Conservation (phyloP, 2,888 invertebrate genomes). For the Caradrina kadenii region DNA sequence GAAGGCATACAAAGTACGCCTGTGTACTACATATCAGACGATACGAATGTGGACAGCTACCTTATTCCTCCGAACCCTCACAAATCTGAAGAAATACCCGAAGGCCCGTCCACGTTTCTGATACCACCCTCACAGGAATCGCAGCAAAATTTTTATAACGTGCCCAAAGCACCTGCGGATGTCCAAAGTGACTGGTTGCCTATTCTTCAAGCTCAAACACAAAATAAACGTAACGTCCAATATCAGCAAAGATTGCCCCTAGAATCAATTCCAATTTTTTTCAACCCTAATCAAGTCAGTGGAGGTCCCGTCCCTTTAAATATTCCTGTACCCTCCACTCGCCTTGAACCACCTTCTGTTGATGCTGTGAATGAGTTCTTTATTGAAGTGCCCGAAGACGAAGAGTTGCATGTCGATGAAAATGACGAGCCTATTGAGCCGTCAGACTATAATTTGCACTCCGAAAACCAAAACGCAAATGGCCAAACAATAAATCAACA, state of each 20-base stretch:
- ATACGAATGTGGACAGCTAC: constrained; percentile 77
- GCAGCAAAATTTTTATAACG: constrained; percentile 72
- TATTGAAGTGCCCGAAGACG: constrained; percentile 81
- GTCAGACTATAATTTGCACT: constrained; percentile 46
- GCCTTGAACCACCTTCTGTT: constrained; percentile 80
- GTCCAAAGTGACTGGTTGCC: constrained; percentile 86
- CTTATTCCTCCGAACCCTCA: constrained; percentile 79
- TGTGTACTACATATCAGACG: constrained; percentile 77
- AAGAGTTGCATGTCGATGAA: constrained; percentile 82
- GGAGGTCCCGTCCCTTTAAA: constrained; percentile 48
- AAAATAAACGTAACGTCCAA: constrained; percentile 55
- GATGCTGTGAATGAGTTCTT: constrained; percentile 80
- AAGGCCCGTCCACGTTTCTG: constrained; percentile 81
- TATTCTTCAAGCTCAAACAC: constrained; percentile 69
- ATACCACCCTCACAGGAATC: constrained; percentile 78
- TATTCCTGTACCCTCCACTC: constrained; percentile 76
- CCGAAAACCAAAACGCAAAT: constrained; percentile 64
- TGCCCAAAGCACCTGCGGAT: constrained; percentile 72
- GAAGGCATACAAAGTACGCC: constrained; percentile 70
- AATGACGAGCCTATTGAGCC: constrained; percentile 73
- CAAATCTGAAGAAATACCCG: constrained; percentile 72
- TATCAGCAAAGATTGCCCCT: constrained; percentile 52
- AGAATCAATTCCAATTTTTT: constrained; percentile 68
- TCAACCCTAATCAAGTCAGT: constrained; percentile 62
- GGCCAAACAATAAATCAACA: constrained; percentile 67